These are phyloP conservation scores for Melanostoma scalare DNA, from an alignment of 2,888 invertebrate species.

Conservation along the genomic window DNA sequence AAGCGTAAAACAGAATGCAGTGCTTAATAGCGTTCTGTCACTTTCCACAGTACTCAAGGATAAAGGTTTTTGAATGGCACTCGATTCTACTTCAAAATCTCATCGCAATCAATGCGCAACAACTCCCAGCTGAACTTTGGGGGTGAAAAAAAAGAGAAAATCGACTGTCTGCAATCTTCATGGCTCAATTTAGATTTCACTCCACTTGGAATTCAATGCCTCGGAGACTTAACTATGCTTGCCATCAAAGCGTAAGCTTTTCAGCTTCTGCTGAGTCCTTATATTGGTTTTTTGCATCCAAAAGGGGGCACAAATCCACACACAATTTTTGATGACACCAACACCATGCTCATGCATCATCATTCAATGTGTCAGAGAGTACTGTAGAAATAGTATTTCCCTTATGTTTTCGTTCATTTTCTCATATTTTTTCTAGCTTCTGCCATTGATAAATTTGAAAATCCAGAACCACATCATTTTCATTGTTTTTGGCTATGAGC, in stretches of 20 bases:
- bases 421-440: not conserved
- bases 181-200: not conserved
- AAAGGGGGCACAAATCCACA: not conserved
- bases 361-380: too few relatives aligned
- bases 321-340: conserved; percentile 4
- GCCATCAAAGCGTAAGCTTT: conserved; percentile 6
- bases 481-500: conserved; percentile 25
- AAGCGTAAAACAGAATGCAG: too few relatives aligned
- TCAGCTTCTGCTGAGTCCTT: conserved; percentile 14
- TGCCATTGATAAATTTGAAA: conserved; percentile 8
- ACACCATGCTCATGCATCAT: too few relatives aligned
- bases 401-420: not conserved
- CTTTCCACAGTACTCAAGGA: too few relatives aligned
- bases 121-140: not conserved
- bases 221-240: not conserved
- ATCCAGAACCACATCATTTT: conserved; percentile 8
- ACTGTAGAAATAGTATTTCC: not conserved
- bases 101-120: not conserved
- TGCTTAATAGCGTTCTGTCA: too few relatives aligned
- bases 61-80: not conserved
- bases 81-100: not conserved
- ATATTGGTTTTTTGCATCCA: not conserved
- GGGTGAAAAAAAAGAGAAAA: not conserved
- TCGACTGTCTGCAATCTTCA: not conserved
- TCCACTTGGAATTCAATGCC: not conserved